A percentile compares a stretch with the other conserved stretches of the same genome.
Conservation (phyloP, 2,113 vertebrate species). For the Forbesichthys papilliferus region DNA sequence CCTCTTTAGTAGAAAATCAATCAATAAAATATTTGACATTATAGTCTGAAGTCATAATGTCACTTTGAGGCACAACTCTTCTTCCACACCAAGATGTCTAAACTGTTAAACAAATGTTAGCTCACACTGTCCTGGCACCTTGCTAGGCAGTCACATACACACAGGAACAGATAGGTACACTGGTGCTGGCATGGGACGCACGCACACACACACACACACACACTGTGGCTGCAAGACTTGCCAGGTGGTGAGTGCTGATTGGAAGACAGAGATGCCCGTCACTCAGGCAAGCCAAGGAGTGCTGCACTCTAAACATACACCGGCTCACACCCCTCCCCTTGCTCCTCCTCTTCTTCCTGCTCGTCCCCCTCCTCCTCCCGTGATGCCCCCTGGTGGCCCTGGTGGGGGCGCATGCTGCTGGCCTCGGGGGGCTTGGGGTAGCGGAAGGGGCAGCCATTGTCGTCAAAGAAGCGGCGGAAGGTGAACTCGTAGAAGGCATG, state of each 20-base stretch:
- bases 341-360: conserved; percentile 70
- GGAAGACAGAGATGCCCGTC: not conserved
- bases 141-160: conserved; percentile 16
- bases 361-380: conserved; percentile 56
- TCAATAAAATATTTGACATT: no score
- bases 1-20: no score
- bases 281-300: conserved; percentile 10
- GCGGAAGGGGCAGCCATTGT: conserved; percentile 93
- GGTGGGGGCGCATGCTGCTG: conserved; percentile 26
- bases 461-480: conserved; percentile 97
- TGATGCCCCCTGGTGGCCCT: conserved; percentile 25
- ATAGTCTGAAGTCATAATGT: not conserved
- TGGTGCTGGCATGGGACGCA: not conserved
- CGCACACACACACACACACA: conserved; percentile 18
- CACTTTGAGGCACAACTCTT: conserved; percentile 12
- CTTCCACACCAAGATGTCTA: conserved; percentile 46
- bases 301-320: conserved; percentile 87
- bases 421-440: conserved; percentile 89
- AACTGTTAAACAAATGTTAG: conserved; percentile 40
- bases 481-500: conserved; percentile 99
- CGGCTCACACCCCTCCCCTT: conserved; percentile 88
- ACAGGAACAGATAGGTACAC: not conserved
- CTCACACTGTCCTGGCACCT: conserved; percentile 2
- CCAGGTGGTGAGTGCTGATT: conserved; percentile 21
- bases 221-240: conserved; percentile 18